Evolutionary conservation across 2,113 vertebrate species (phyloP), one percentile per base, ranked within the genome.

Genomic region (Leptobrachium leishanense): DNA sequence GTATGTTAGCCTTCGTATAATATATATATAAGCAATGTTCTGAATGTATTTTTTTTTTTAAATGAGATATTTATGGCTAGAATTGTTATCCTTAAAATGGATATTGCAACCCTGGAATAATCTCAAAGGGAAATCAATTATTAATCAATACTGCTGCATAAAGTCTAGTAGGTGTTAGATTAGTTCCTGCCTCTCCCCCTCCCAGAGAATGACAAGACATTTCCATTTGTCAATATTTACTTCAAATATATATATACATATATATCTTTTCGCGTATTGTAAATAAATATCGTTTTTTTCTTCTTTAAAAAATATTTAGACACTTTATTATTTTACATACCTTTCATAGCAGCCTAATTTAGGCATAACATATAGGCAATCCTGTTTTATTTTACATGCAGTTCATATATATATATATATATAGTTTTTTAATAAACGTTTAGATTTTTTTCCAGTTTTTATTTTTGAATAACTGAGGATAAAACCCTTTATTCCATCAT

Each of bases 131-230:
- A 64, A 64, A 64, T 64, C 62, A 64, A 20, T 64, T 31, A 39
- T 5, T 64, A 8, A 64, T 64, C n/a, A 64, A 64, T 64, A 64
- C 62, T 64, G 62, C 39, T 64, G 62, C 62, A 64, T 64, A 64
- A 64, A 64, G 20, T 64, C 62, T 64, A 39, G 9, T 64, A 64
- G 62, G 62, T 64, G 15, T 39, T 64, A 59, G 11, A 59, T 59
- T 59, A 59, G 3, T 31, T 31, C 20, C n/a, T 62, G 3, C n/a
- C 5, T 62, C n/a, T 62, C 13, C n/a, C 62, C 62, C 15, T 20
- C 62, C 15, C 62, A 6, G 4, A 39, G 9, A 39, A 64, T 3
- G 39, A 64, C 39, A 20, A 31, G 15, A 20, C 4, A 64, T 64
- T 5, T 64, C 13, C 4, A 59, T 59, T 64, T 13, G 13, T 64